Conservation (phyloP, 2,888 invertebrate genomes). For the Limnephilus lunatus region DNA sequence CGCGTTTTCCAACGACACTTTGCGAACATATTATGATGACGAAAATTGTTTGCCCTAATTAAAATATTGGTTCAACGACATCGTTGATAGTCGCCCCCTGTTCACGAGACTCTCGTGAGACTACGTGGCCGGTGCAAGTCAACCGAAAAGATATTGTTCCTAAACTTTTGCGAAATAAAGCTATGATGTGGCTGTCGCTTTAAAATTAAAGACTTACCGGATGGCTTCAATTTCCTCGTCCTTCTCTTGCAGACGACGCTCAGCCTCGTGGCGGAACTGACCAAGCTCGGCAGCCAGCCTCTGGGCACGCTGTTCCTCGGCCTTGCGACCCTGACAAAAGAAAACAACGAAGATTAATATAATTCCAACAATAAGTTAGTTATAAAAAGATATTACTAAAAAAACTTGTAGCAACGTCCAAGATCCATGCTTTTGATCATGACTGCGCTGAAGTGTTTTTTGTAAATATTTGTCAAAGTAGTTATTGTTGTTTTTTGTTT, state of each 20-base stretch:
- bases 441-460: too few relatives aligned
- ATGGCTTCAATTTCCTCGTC: constrained; percentile 98
- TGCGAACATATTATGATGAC: background rate
- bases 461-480: background rate
- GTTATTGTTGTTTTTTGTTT: background rate
- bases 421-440: background rate
- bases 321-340: constrained; percentile 89
- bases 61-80: background rate
- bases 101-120: background rate
- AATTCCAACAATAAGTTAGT: background rate
- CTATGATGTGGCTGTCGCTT: background rate
- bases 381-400: background rate
- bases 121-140: background rate
- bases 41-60: background rate
- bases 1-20: background rate
- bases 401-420: background rate
- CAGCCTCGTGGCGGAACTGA: constrained; percentile 97
- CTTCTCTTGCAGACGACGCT: constrained; percentile 97
- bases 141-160: background rate
- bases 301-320: constrained; percentile 97
- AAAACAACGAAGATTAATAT: background rate
- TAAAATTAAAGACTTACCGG: constrained; percentile 84
- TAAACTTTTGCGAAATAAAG: background rate
- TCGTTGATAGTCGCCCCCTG: background rate
- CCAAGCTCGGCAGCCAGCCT: constrained; percentile 95